Evolutionary conservation across 64 coral and sea anemone genomes (phyloP).

Genomic region (Pocillopora verrucosa): DNA sequence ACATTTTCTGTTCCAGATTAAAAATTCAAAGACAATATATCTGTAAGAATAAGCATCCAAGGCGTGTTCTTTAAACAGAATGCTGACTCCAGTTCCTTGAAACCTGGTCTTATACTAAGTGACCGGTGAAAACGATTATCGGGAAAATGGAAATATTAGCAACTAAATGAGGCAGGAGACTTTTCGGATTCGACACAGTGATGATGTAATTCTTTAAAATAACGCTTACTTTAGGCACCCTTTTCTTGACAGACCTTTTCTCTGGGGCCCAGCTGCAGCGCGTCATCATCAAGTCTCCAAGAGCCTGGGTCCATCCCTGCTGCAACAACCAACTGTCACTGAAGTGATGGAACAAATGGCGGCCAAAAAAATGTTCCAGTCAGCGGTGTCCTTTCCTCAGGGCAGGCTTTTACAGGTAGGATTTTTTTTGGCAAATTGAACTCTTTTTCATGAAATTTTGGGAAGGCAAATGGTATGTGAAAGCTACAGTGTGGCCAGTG

Average conservation of each 20-base stretch:
- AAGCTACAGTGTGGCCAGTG: too few species aligned
- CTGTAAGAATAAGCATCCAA: too few species aligned
- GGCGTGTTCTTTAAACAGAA: too few species aligned
- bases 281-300: slow-evolving; percentile 39
- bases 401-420: slow-evolving; percentile 37
- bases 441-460: too few species aligned
- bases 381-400: slow-evolving; percentile 34
- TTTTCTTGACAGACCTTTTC: slow-evolving; percentile 23
- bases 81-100: too few species aligned
- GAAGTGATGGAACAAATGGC: slow-evolving; percentile 51
- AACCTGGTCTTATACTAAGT: too few species aligned
- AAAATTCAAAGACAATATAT: too few species aligned
- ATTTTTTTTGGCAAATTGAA: too few species aligned
- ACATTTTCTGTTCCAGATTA: too few species aligned
- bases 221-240: not conserved
- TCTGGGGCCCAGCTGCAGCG: slow-evolving; percentile 54
- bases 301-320: slow-evolving; percentile 51
- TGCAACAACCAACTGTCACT: slow-evolving; percentile 54
- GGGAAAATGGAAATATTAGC: too few species aligned
- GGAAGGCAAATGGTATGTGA: too few species aligned
- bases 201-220: not conserved
- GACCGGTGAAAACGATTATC: too few species aligned
- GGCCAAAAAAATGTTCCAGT: slow-evolving; percentile 14
- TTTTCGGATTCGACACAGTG: not conserved
- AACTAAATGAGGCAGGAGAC: not conserved